Evolutionary conservation across 2,888 invertebrate genomes (phyloP), one percentile per base, ranked within the genome.

Genomic region (Melolontha melolontha): DNA sequence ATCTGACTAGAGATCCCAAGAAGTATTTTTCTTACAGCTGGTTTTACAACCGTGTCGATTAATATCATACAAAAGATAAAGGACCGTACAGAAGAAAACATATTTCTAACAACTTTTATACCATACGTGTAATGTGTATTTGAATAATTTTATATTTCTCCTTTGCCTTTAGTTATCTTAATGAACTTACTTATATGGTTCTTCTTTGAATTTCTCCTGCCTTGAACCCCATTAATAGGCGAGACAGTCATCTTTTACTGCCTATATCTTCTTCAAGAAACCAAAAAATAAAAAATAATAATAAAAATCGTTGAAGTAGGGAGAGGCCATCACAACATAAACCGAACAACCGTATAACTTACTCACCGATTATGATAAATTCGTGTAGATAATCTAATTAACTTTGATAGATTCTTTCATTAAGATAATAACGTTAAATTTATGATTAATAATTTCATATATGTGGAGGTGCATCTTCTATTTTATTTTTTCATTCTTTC

Each of bases 391-490:
- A 62, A 62, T 62, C 59, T 29, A 62, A 62, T 62, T 62, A 62
- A 62, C 59, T 62, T 34, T 62, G 59, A 62, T 62, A 62, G 59
- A 62, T 62, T 16, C 47, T 62, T 47, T 62, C 59, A 62, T 62
- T 62, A 62, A 47, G 59, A 62, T 62, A 47, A 16, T 62, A 34
- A 47, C 29, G 14, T 47, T 62, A 47, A 62, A 62, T 34, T 62
- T 47, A 47, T 47, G 14, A 47, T 47, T 39, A 39, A 62, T 47
- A 59, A 47, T 47, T 5, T 34, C 6, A 34, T 34, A 34, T 34
- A 34, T 34, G 5, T 47, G 10, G 16, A 47, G 29, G 59, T 27
- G n/a, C 44, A 34, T 34, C 34, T 34, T 34, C 34, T 62, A 34
- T 47, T 62, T 47, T 14, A 29, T 22, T 8, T 34, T 34, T 34